Conservation (phyloP, 2,113 vertebrate genomes). For the Hyperoodon ampullatus region DNA sequence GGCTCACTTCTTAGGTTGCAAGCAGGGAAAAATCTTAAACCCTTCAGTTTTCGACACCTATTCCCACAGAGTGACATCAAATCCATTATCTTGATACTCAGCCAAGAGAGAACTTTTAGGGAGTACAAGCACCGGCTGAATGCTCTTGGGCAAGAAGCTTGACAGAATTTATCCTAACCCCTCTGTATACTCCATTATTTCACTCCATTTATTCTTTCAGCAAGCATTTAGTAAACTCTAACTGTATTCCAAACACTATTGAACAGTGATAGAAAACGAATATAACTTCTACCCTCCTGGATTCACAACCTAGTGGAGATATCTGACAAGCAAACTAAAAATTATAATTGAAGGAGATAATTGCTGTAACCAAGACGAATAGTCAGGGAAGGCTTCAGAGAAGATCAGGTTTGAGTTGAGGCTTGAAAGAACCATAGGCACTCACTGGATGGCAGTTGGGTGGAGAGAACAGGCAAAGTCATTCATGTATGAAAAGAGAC, state of each 20-base stretch:
- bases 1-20: background rate
- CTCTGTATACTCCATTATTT: background rate
- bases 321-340: background rate
- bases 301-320: background rate
- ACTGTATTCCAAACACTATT: background rate
- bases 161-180: background rate
- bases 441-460: background rate
- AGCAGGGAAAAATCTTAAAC: constrained; percentile 15
- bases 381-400: background rate
- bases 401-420: background rate
- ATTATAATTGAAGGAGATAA: background rate
- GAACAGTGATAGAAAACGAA: background rate
- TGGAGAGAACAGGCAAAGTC: background rate
- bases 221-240: constrained; percentile 23
- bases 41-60: background rate
- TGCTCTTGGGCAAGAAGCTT: background rate
- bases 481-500: background rate
- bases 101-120: background rate
- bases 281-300: background rate
- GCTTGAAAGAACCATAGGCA: background rate
- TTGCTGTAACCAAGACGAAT: background rate
- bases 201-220: background rate
- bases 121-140: background rate
- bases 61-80: background rate
- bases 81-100: background rate